These are phyloP conservation scores for Papilio gigon DNA, from an alignment of 2,888 invertebrate genomes.

Conservation along the genomic window DNA sequence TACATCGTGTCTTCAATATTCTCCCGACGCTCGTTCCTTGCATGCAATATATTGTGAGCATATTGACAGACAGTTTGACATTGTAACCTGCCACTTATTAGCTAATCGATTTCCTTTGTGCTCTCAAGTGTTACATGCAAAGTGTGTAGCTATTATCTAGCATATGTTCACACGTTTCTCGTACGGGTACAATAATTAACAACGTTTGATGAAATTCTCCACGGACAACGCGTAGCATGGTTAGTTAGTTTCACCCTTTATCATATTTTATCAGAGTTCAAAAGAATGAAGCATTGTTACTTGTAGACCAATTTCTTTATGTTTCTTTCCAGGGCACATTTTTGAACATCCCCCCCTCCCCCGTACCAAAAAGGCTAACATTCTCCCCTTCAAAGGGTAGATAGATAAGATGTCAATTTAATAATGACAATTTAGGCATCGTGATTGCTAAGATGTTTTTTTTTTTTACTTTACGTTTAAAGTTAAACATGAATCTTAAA, in stretches of 20 bases:
- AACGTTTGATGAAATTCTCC: not conserved
- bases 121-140: not conserved
- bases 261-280: not conserved
- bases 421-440: no score
- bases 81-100: constrained; percentile 1
- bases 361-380: no score
- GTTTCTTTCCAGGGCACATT: no score
- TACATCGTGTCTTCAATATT: not conserved
- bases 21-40: not conserved
- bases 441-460: no score
- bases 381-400: no score
- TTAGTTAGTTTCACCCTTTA: not conserved
- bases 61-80: not conserved
- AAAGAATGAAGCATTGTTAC: no score
- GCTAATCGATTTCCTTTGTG: constrained; percentile 9
- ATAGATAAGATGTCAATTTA: no score
- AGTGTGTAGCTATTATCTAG: not conserved
- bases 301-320: no score
- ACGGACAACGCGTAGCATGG: not conserved
- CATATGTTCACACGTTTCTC: not conserved
- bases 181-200: not conserved
- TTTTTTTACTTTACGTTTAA: no score
- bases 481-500: no score
- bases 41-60: not conserved
- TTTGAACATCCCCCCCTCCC: no score